Evolutionary conservation across 2,113 vertebrate genomes (phyloP).

Genomic region (Rattus norvegicus): DNA sequence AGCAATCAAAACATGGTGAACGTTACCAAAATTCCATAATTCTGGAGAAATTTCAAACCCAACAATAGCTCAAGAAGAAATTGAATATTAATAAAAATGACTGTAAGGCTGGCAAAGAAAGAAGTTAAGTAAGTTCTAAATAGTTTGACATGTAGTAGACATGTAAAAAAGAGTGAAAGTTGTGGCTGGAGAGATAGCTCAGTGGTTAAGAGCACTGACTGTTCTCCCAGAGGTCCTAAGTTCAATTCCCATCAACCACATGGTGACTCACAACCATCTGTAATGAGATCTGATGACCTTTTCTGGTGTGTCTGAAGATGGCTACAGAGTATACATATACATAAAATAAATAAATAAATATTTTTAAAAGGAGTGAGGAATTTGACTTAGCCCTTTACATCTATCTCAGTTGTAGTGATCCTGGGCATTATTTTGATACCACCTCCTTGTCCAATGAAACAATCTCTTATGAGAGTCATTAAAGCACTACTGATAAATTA

Average conservation of each 20-base stretch:
- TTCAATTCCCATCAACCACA: too few species aligned
- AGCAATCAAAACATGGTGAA: not conserved
- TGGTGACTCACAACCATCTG: too few species aligned
- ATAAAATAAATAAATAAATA: too few species aligned
- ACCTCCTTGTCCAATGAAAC: not conserved
- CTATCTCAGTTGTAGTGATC: too few species aligned
- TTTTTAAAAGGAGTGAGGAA: too few species aligned
- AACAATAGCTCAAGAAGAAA: not conserved
- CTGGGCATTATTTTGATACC: not conserved
- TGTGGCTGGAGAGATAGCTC: too few species aligned
- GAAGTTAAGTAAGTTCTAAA: not conserved
- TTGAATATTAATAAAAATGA: not conserved
- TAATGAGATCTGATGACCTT: too few species aligned
- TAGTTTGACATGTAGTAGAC: not conserved
- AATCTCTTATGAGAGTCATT: not conserved
- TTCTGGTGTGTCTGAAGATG: too few species aligned
- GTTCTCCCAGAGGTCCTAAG: too few species aligned
- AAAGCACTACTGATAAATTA: not conserved
- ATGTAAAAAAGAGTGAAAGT: not conserved
- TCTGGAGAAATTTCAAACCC: not conserved
- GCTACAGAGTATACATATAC: too few species aligned
- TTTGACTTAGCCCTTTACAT: not conserved
- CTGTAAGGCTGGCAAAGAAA: not conserved
- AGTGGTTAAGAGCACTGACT: too few species aligned
- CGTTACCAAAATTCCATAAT: not conserved